A percentile compares a stretch with the other conserved stretches of the same genome.
These are phyloP conservation scores for Aegypius monachus DNA, from an alignment of 2,113 vertebrate genomes.

Conservation along the genomic window DNA sequence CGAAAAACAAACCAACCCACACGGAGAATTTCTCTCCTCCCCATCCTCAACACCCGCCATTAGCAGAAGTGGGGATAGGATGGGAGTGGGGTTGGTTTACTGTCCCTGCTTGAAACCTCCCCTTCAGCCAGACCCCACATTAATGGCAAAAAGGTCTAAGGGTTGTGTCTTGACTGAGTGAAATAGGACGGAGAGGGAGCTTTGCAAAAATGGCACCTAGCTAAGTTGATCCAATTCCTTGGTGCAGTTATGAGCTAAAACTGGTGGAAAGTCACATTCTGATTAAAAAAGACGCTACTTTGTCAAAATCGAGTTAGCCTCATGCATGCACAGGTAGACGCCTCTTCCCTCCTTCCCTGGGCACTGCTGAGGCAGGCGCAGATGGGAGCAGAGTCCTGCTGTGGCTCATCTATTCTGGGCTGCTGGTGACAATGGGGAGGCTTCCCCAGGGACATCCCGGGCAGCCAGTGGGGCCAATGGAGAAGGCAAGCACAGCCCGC, in stretches of 20 bases:
- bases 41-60: background rate
- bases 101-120: background rate
- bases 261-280: background rate
- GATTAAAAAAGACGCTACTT: background rate
- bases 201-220: background rate
- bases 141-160: background rate
- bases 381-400: background rate
- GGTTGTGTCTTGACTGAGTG: background rate
- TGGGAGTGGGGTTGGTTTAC: background rate
- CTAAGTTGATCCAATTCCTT: background rate
- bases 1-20: background rate
- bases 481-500: background rate
- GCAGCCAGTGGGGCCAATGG: rapidly evolving
- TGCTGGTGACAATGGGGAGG: background rate
- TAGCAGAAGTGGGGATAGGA: background rate
- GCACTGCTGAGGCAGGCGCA: background rate
- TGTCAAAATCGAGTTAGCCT: background rate
- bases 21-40: background rate
- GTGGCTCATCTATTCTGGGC: rapidly evolving
- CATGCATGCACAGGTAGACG: too few relatives aligned
- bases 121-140: background rate
- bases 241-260: background rate
- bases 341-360: background rate
- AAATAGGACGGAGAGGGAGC: background rate
- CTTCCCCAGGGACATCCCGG: background rate